Evolutionary conservation across 2,113 vertebrate genomes (phyloP).

Genomic region (Catharus bicknelli): DNA sequence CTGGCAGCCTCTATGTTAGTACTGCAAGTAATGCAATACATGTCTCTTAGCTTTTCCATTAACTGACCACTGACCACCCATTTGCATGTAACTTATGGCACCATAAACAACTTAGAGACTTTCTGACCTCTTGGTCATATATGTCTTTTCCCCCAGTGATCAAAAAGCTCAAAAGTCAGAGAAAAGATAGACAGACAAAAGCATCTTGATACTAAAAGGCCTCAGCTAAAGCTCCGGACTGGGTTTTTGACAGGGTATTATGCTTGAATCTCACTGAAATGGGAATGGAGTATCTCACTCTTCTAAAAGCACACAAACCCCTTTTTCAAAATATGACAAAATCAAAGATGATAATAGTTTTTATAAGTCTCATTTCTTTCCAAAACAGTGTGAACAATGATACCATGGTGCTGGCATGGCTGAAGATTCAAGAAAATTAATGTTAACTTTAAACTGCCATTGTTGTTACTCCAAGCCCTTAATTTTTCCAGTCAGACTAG

Average conservation of each 20-base stretch:
- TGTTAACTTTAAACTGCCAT: background rate
- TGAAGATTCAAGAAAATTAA: background rate
- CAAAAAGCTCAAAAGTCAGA: background rate
- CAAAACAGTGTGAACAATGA: background rate
- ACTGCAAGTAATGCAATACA: background rate
- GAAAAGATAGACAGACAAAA: background rate
- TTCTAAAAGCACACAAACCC: background rate
- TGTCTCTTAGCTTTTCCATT: background rate
- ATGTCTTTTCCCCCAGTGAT: rapidly evolving
- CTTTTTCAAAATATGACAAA: background rate
- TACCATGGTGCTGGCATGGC: background rate
- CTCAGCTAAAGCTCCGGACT: background rate
- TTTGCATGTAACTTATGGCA: background rate
- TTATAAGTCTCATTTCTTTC: background rate
- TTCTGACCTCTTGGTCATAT: background rate
- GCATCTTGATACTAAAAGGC: background rate
- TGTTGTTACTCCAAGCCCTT: background rate
- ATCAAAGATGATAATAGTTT: background rate
- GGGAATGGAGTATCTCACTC: background rate
- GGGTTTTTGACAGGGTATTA: background rate
- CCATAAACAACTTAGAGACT: background rate
- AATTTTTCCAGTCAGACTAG: background rate
- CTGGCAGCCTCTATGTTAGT: background rate
- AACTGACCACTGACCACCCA: background rate
- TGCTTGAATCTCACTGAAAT: background rate